Percentiles rank a stretch among this genome's conserved stretches.
Conservation (phyloP, 1,140 invertebrate genomes). For the Drosophila pseudoobscura region DNA sequence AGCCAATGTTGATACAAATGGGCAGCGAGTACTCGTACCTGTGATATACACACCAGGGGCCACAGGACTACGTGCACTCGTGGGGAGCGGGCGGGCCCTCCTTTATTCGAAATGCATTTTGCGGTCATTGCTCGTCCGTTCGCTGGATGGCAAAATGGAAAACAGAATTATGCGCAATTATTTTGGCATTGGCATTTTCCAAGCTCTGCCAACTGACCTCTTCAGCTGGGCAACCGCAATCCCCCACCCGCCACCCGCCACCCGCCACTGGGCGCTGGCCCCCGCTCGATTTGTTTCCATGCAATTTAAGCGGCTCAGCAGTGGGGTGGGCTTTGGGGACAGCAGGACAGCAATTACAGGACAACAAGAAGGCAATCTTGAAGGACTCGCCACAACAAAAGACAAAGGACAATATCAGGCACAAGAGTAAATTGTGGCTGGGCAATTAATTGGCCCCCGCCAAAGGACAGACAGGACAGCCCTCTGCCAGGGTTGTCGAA, state of each 20-base stretch:
- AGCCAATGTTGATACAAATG: too few relatives aligned
- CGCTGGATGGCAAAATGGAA: slow-evolving; percentile 17
- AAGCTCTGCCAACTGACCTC: neutral
- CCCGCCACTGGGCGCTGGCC: neutral
- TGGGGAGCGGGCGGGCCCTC: too few relatives aligned
- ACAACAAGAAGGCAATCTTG: slow-evolving; percentile 22
- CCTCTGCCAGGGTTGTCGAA: slow-evolving; percentile 11
- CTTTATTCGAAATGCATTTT: neutral
- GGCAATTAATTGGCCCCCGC: slow-evolving; percentile 16
- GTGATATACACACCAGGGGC: too few relatives aligned
- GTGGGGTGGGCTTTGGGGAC: neutral
- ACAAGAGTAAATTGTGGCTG: slow-evolving; percentile 3
- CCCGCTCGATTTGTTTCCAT: slow-evolving; percentile 11
- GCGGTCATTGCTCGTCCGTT: neutral
- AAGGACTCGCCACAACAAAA: slow-evolving; percentile 42
- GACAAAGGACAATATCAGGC: neutral
- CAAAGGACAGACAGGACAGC: too few relatives aligned
- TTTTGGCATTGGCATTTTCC: slow-evolving; percentile 58
- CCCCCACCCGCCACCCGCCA: too few relatives aligned
- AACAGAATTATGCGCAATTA: slow-evolving; percentile 59
- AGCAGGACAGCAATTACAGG: slow-evolving; percentile 29
- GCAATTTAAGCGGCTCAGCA: slow-evolving; percentile 47
- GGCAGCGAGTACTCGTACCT: too few relatives aligned
- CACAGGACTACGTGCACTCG: too few relatives aligned
- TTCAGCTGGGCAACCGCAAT: too few relatives aligned